Percentiles rank a stretch among this genome's conserved stretches.
These are phyloP conservation scores for Falco biarmicus DNA, from an alignment of 2,797 vertebrate species.

Conservation along the genomic window DNA sequence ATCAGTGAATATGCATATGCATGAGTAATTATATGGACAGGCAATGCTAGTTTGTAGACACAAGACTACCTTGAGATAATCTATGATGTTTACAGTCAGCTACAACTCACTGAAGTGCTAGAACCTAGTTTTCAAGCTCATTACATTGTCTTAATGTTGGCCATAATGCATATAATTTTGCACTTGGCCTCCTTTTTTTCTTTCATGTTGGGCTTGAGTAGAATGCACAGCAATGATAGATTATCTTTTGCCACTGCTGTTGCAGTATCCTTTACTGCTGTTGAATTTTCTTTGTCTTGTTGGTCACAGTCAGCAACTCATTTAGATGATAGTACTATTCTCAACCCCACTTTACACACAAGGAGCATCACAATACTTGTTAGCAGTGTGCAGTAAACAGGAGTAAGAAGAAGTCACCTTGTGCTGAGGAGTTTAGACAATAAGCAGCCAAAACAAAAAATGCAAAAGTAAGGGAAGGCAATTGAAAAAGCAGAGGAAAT, in stretches of 20 bases:
- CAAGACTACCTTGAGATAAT: neutral
- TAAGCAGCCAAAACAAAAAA: neutral
- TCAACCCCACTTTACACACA: neutral
- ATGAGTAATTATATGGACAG: neutral
- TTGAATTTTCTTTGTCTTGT: neutral
- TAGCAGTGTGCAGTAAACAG: fast-evolving
- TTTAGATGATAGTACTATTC: neutral
- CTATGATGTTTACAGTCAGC: neutral
- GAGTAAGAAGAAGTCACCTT: neutral
- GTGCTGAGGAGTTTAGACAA: neutral
- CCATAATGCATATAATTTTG: neutral
- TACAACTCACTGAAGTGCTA: neutral
- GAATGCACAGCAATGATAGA: neutral
- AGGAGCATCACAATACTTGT: neutral
- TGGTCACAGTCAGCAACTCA: neutral
- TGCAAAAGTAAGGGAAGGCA: neutral
- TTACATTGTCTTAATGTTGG: neutral
- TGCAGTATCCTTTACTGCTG: neutral
- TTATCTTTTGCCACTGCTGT: neutral
- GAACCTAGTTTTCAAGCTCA: neutral
- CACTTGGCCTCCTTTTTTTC: neutral
- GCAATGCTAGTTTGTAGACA: neutral
- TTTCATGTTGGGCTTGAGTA: neutral
- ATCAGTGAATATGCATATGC: neutral
- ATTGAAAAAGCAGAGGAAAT: neutral